Base-by-base conservation (phyloP, 2,113 vertebrate genomes). In the Alosa alosa region DNA sequence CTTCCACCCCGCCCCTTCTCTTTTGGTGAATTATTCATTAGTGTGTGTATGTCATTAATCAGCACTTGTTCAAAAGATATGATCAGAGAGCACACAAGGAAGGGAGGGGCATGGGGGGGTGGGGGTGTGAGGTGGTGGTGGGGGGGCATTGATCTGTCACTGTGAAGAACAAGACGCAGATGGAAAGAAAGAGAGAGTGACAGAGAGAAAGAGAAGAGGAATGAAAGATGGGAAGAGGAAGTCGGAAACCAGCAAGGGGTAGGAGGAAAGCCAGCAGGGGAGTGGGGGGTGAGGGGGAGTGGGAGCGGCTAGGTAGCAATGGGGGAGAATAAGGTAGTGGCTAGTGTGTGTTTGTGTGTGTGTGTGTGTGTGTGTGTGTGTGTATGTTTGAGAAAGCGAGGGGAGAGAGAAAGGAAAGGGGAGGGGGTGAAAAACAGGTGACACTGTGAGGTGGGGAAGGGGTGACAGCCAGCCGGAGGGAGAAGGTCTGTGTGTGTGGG, bases 41-140 rank as follows among this genome's bases (percentile, higher is more conserved):
- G 89, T 90, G 92, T 92, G 91, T 93, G 93, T 94, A 93, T 95
- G 92, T 97, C 96, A 92, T 96, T 96, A 95, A 97, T 97, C 96
- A 96, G 92, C 95, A 95, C 68, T 94, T 95, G 92, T 94, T 94
- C 92, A 92, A 92, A 92, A 94, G 91, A 93, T 93, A 92, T 93
- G 92, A 94, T 92, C 87, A 87, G 85, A 88, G 82, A 72, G 60
- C 25, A 31, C 44, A 81, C 84, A 36, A 89, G 89, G 86, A 84
- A 84, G 81, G 0, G 68, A 0, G 18, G 25, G 83, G 84, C 85
- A 46, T 82, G 57, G 83, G 84, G 41, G 84, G 83, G 82, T 50
- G 83, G 85, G 41, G 84, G 3, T 13, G 44, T 41, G 83, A 46
- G 83, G 47, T 11, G 17, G 72, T 49, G 22, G 50, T 44, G 50